A percentile compares a stretch with the other conserved stretches of the same genome.
Conservation (phyloP, 2,888 invertebrate genomes). For the Drosophila tripunctata region DNA sequence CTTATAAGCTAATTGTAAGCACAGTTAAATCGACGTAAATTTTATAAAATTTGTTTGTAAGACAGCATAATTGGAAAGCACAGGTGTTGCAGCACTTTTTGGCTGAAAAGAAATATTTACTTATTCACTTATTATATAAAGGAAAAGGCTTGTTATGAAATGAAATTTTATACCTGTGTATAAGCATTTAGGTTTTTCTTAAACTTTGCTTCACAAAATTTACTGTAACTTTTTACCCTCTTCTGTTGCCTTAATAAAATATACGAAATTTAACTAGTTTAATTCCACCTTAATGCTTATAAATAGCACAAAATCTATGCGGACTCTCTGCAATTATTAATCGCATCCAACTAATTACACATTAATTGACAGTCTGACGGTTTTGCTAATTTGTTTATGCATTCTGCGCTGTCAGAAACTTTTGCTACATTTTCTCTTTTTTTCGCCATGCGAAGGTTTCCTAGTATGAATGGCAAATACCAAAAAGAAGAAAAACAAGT, state of each 20-base stretch:
- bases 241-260: no score
- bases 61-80: neutral
- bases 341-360: constrained; percentile 66
- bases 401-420: constrained; percentile 74
- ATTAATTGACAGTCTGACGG: constrained; percentile 78
- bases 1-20: neutral
- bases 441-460: constrained; percentile 22
- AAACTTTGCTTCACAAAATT: neutral
- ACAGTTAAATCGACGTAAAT: neutral
- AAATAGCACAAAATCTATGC: constrained; percentile 14
- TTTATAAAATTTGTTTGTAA: neutral
- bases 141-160: no score
- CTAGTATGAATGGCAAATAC: no score
- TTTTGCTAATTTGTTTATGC: constrained; percentile 75
- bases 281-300: constrained; percentile 23
- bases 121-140: no score
- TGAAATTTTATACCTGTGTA: neutral
- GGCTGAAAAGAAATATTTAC: neutral
- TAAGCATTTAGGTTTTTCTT: neutral
- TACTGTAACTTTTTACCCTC: no score
- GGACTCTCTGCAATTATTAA: constrained; percentile 49
- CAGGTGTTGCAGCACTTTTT: neutral
- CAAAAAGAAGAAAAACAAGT: no score
- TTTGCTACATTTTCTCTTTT: constrained; percentile 28
- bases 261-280: neutral